Conservation (phyloP, 2,888 invertebrate species). For the Apamea anceps region DNA sequence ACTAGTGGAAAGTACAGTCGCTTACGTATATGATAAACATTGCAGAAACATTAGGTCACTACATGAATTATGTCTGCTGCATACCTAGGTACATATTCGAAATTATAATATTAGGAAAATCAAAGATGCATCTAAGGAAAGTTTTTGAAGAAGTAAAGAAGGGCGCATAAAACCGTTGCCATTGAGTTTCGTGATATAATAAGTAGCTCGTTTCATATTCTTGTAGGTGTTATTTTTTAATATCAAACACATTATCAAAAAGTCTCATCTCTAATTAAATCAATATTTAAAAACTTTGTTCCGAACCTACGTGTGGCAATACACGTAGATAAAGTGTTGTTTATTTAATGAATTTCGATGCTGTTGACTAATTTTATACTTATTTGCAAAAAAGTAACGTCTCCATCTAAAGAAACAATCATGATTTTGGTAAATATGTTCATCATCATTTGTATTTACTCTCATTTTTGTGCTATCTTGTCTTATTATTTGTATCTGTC, state of each 20-base stretch:
- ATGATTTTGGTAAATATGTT: conserved; percentile 13
- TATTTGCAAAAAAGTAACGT: conserved; percentile 1
- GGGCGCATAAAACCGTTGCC: background rate
- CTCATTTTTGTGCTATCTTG: conserved; percentile 7
- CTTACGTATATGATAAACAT: conserved; percentile 8
- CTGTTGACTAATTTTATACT: conserved; percentile 5
- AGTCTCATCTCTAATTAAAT: background rate
- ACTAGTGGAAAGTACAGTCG: conserved; percentile 34
- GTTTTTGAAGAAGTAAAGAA: background rate
- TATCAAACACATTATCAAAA: conserved; percentile 2
- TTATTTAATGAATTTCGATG: conserved; percentile 7
- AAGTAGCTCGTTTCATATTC: background rate
- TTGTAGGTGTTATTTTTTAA: background rate
- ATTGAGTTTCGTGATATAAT: background rate
- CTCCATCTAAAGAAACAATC: conserved; percentile 13
- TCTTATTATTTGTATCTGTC: conserved; percentile 25
- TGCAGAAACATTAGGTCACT: background rate
- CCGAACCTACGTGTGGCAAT: background rate
- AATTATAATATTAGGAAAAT: background rate
- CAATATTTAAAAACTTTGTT: conserved; percentile 7
- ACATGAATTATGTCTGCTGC: background rate
- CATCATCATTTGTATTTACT: conserved; percentile 29
- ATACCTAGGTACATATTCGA: too few species aligned
- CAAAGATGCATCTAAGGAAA: background rate
- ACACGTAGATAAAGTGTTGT: conserved; percentile 12